Percentiles rank a stretch among this genome's conserved stretches.
phyloP scores from a whole-genome alignment of 2,113 vertebrate species.

The Thryonomys swinderianus region DNA sequence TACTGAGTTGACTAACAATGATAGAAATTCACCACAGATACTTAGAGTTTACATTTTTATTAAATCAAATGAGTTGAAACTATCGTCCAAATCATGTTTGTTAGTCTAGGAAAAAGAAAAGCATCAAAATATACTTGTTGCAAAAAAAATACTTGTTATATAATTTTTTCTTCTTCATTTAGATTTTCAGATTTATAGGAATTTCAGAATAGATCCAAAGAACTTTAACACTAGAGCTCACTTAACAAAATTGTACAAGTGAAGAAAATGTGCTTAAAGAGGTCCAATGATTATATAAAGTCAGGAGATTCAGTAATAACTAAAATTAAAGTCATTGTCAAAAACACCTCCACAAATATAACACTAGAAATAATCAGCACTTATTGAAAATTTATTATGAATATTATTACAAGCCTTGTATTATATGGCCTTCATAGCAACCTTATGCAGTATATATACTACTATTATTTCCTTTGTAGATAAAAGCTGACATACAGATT shows the following conservation, averaged over 20 bases:
- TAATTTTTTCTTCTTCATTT: slow-evolving; percentile 22
- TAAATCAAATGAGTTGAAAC: not conserved
- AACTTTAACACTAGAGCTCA: not conserved
- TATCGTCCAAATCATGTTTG: not conserved
- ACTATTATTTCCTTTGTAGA: not conserved
- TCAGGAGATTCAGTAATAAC: not conserved
- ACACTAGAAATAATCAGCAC: not conserved
- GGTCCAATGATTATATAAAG: not conserved
- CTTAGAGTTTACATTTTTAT: not conserved
- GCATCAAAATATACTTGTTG: not conserved
- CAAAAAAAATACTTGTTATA: not conserved
- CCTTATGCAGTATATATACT: not conserved
- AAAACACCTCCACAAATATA: not conserved
- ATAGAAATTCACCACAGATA: not conserved
- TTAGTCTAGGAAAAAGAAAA: not conserved
- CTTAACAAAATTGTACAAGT: not conserved
- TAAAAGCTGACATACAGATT: not conserved
- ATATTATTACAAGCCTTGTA: not conserved
- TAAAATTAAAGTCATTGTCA: not conserved
- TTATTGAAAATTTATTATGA: not conserved
- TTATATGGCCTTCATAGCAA: not conserved
- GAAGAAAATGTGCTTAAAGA: slow-evolving; percentile 10
- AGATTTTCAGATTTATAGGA: not conserved
- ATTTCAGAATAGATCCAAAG: not conserved
- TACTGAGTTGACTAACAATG: not conserved